Percentiles rank a stretch among this genome's conserved stretches.
These are phyloP conservation scores for Enteromius mattozi DNA, from an alignment of 2,797 vertebrate genomes.

Conservation along the genomic window DNA sequence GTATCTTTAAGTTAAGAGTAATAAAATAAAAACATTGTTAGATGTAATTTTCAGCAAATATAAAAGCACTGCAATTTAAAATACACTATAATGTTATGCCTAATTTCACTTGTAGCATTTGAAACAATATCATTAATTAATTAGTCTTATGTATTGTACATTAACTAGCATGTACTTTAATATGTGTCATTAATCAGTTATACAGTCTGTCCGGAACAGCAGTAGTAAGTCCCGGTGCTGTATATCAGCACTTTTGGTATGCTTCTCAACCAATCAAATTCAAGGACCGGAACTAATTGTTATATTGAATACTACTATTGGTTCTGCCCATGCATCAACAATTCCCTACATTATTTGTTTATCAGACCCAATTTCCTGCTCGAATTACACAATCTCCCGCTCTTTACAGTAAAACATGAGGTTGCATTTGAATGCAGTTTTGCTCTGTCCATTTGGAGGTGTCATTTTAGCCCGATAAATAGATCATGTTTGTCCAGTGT, in stretches of 20 bases:
- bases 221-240: not conserved
- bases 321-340: conserved; percentile 18
- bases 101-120: conserved; percentile 1
- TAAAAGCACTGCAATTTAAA: not conserved
- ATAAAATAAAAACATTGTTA: not conserved
- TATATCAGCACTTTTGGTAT: conserved; percentile 3
- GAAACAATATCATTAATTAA: not conserved
- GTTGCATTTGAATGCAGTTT: conserved; percentile 18
- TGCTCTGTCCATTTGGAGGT: not conserved
- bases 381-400: not conserved
- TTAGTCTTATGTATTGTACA: not conserved
- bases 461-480: conserved; percentile 23
- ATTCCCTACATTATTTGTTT: conserved; percentile 3
- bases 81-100: not conserved
- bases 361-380: conserved; percentile 25
- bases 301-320: conserved; percentile 18
- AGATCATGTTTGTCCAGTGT: conserved; percentile 30
- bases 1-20: not conserved
- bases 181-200: not conserved
- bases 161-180: not conserved
- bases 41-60: not conserved
- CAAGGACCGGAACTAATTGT: conserved; percentile 5
- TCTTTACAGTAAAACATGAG: conserved; percentile 5
- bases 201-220: not conserved
- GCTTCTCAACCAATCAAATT: conserved; percentile 9